Evolutionary conservation across 2,113 vertebrate species (phyloP).

Genomic region (Notothenia coriiceps): DNA sequence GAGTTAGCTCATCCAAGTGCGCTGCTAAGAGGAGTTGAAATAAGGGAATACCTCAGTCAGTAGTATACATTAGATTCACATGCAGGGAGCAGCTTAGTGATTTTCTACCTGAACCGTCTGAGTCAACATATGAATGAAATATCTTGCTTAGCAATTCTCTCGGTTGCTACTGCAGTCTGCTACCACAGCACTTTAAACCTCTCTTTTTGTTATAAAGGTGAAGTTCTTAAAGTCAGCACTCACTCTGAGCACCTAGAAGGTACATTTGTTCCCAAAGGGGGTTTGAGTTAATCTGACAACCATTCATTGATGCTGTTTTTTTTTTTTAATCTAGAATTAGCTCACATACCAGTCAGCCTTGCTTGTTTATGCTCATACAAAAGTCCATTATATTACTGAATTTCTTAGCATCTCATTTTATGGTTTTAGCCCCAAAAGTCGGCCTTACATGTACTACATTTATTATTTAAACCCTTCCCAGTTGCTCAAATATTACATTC

Average conservation of each 20-base stretch:
- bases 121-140: slow-evolving; percentile 65
- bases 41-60: slow-evolving; percentile 19
- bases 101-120: slow-evolving; percentile 15
- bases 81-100: slow-evolving; percentile 28
- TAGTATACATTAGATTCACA: slow-evolving; percentile 23
- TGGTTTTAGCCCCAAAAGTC: not conserved
- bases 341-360: not conserved
- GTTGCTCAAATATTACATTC: too few species aligned
- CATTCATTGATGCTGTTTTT: not conserved
- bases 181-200: slow-evolving; percentile 45
- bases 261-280: not conserved
- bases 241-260: slow-evolving; percentile 16
- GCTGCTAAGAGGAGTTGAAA: slow-evolving; percentile 34
- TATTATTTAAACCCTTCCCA: too few species aligned
- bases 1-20: slow-evolving; percentile 38
- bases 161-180: slow-evolving; percentile 40
- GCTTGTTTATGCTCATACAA: slow-evolving; percentile 1
- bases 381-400: not conserved
- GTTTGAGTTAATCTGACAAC: slow-evolving; percentile 32
- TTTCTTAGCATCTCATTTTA: not conserved
- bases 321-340: slow-evolving; percentile 12
- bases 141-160: slow-evolving; percentile 46
- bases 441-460: not conserved
- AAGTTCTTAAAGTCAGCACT: slow-evolving; percentile 54
- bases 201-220: slow-evolving; percentile 39